phyloP scores from a whole-genome alignment of 2,113 vertebrate species.

The Jacana jacana region DNA sequence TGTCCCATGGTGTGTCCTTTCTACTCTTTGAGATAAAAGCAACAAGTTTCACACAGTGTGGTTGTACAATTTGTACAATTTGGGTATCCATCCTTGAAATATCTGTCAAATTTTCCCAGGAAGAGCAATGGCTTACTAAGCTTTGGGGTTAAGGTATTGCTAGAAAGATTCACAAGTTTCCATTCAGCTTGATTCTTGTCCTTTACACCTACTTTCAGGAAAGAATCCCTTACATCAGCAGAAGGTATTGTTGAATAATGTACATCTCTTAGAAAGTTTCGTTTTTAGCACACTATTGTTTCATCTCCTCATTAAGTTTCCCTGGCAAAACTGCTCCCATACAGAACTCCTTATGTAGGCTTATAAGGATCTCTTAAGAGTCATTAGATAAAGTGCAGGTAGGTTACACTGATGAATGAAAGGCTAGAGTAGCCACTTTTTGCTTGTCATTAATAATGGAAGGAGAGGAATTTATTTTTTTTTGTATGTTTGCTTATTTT shows the following conservation, averaged over 20 bases:
- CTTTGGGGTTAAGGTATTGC: not conserved
- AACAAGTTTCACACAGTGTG: not conserved
- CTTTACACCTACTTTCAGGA: not conserved
- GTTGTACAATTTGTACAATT: too few species aligned
- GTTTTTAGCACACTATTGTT: not conserved
- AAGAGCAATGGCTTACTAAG: not conserved
- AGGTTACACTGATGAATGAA: not conserved
- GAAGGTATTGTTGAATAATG: not conserved
- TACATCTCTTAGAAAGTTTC: not conserved
- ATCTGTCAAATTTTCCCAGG: not conserved
- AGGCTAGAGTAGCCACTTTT: not conserved
- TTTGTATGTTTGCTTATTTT: not conserved
- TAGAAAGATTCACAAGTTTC: not conserved
- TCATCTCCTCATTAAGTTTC: not conserved
- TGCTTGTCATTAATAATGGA: not conserved
- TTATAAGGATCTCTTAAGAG: not conserved
- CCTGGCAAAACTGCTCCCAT: not conserved
- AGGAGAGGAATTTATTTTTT: not conserved
- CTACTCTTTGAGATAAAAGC: not conserved
- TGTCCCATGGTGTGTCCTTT: not conserved
- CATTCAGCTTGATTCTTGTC: not conserved
- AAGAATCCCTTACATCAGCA: not conserved
- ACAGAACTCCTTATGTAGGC: not conserved
- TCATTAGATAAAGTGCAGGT: not conserved
- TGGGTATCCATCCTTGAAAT: not conserved